Base-by-base conservation (phyloP, 2,113 vertebrate genomes). In the Dolichotis patagonum region DNA sequence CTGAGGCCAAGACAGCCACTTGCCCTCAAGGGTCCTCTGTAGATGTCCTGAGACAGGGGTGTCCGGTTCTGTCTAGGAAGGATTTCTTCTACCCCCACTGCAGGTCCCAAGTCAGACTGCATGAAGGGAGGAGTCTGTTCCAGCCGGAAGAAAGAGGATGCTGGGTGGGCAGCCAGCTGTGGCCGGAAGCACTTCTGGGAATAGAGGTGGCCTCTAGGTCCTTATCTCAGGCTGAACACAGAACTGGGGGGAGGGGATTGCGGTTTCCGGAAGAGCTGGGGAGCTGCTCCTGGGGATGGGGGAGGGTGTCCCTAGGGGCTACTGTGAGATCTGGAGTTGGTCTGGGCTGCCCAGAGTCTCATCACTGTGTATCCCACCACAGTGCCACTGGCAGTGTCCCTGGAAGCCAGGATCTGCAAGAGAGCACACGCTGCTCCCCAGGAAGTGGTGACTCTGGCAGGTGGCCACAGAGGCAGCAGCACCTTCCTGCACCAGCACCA, bases 101-200 rank as follows among this genome's bases (percentile, higher is more conserved):
- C 32, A 69, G 69, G 38, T 49, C 20, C 71, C 49, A 54, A 35
- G 5, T 80, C 41, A 30, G 43, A 78, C 28, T 11, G 3, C 30
- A 22, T 19, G 11, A 9, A 20, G 28, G 54, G 10, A n/a, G 12
- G 69, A 12, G 28, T 85, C 83, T 46, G 38, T 84, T 10, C 63
- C 52, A 65, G 38, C 14, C 2, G 60, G 80, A 38, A 0, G 30
- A 77, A 28, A 41, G 82, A 26, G 43, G 62, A n/a, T 46, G 65
- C 49, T 20, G 80, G 56, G 89, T 43, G 60, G 41, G 16, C 56
- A n/a, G 3, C 41, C 0, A 30, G 26, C 75, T 56, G 89, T 28
- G 65, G 95, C 85, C 49, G 41, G 96, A 97, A 97, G 84, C 60
- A 0, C 81, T 97, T 93, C 96, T 94, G 91, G 69, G 96, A 96